Evolutionary conservation across 2,797 vertebrate species (phyloP), one percentile per base, ranked within the genome.

Genomic region (Sebastes variabilis): DNA sequence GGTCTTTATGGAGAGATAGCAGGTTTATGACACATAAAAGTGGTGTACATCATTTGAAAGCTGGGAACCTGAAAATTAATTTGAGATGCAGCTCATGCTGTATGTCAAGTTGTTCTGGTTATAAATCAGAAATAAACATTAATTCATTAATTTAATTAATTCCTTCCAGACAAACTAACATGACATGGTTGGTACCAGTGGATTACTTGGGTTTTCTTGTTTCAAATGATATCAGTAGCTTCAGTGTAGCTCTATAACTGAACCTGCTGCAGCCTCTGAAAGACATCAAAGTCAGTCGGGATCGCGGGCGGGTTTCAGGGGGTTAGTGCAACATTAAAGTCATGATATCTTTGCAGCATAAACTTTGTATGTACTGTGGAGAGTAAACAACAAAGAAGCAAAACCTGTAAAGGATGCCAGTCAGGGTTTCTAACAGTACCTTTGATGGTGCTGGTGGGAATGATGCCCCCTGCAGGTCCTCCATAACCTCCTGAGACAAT

Each of bases 401-500:
- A 66, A 18, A 65, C 25, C 14, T 42, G 49, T 24, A 16, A 22
- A 76, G n/a, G 5, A 34, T 0, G 16, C 13, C 20, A 13, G n/a
- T 36, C 13, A 22, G 10, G 3, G 36, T 52, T 56, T 24, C 3
- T 0, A n/a, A 22, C 52, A 29, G 16, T 95, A 99, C 98, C 97
- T 98, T 97, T 97, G 77, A 97, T 95, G 66, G 92, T 85, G 77
- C 96, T 92, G 4, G 97, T 97, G 20, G 98, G 97, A 87, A 98
- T 97, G 88, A 99, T 97, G 89, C 97, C 98, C 83, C 98, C 98
- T 2, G 97, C 96, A 1, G 97, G 97, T 83, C 98, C 98, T 56
- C 98, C 98, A 0, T 99, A 99, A 79, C 98, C 98, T 0, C 98
- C 98, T 0, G 98, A 99, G 25, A 99, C 98, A 2, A 99, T 98